Base-by-base conservation (phyloP, 2,797 vertebrate species). In the Aulostomus chinensis region DNA sequence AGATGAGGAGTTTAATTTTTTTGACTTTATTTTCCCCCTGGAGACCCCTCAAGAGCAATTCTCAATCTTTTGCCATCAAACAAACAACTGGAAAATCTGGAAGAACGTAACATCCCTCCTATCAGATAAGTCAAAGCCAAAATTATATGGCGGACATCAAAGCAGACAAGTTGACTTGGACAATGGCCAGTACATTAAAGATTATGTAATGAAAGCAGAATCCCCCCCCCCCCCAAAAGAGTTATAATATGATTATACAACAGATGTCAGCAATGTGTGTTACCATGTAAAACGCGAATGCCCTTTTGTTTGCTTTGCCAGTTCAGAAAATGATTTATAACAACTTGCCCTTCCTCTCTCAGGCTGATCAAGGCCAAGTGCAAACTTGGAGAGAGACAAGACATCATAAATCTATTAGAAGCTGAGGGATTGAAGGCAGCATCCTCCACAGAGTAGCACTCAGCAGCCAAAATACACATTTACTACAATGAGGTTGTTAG, bases 221-320 rank as follows among this genome's bases (percentile, higher is more conserved):
- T 57, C n/a, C n/a, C n/a, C n/a, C n/a, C n/a, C n/a, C n/a, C n/a
- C n/a, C n/a, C n/a, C n/a, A n/a, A n/a, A 73, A 68, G 53, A 72
- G 56, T 50, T 38, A 68, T 55, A 69, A 65, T 61, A 39, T 45
- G 54, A 58, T 41, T 55, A 55, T 47, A 48, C 75, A 81, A 72
- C 81, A 85, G 64, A 88, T 83, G 84, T 79, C 54, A 43, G 43
- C 16, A 42, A 64, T 42, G 29, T 65, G 73, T 7, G 26, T 33
- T 71, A 49, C 58, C 55, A 68, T 73, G 62, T 74, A 52, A n/a
- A n/a, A n/a, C n/a, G n/a, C n/a, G n/a, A 81, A 78, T 56, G 30
- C 40, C 37, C 32, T 31, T 49, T 49, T 63, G 48, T 69, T 78
- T 66, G 53, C 43, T 61, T 76, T 77, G 60, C 26, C 30, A 58